phyloP scores from a whole-genome alignment of 2,113 vertebrate genomes.

The Athene cunicularia region DNA sequence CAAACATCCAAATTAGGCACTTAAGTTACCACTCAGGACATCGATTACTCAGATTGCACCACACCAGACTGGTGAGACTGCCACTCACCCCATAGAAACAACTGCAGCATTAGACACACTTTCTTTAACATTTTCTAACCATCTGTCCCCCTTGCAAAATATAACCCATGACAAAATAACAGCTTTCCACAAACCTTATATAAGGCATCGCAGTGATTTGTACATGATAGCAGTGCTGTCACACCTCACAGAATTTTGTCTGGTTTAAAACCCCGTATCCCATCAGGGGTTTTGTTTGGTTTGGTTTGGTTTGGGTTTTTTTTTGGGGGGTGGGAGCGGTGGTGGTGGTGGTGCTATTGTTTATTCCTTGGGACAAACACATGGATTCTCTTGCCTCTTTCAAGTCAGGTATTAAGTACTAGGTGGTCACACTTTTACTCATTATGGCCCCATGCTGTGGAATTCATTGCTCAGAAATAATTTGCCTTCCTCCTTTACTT shows the following conservation, averaged over 20 bases:
- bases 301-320: background rate
- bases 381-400: background rate
- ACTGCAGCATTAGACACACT: background rate
- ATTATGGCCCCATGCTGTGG: conserved; percentile 27
- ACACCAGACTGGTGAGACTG: background rate
- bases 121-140: background rate
- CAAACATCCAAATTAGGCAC: background rate
- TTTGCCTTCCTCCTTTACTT: background rate
- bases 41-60: fast-evolving
- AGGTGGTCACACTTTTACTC: conserved; percentile 12
- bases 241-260: background rate
- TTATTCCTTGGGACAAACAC: background rate
- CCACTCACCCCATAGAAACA: background rate
- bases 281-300: background rate
- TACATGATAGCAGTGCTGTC: background rate
- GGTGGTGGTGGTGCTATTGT: background rate
- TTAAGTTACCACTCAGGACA: background rate
- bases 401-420: conserved; percentile 4
- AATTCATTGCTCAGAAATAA: conserved; percentile 38
- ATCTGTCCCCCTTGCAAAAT: background rate
- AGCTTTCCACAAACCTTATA: background rate
- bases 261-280: background rate
- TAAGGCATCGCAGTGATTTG: background rate
- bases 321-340: no score
- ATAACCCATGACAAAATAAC: fast-evolving